A percentile compares a stretch with the other conserved stretches of the same genome.
phyloP scores from a whole-genome alignment of 2,113 vertebrate species.

The Microtus pennsylvanicus region DNA sequence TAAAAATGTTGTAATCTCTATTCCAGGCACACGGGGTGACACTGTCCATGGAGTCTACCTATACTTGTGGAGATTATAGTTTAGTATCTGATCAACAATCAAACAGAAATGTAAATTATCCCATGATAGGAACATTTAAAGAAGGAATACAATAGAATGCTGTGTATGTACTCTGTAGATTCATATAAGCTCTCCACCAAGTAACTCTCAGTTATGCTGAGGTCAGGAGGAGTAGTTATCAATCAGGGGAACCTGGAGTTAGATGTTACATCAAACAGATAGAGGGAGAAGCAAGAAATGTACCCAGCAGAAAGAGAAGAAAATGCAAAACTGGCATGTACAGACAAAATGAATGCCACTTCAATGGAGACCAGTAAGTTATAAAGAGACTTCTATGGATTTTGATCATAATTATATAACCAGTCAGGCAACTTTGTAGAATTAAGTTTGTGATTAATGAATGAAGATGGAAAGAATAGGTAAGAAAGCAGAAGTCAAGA shows the following conservation, averaged over 20 bases:
- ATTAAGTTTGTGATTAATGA: neutral
- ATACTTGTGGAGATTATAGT: neutral
- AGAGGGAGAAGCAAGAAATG: neutral
- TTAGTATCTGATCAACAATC: neutral
- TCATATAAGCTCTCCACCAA: neutral
- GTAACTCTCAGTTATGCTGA: neutral
- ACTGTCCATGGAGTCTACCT: neutral
- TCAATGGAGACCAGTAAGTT: neutral
- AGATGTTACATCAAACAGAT: neutral
- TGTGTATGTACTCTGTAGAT: neutral
- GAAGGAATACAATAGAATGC: neutral
- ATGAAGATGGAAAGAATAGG: neutral
- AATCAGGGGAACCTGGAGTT: neutral
- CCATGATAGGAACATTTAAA: neutral
- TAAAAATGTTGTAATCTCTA: neutral
- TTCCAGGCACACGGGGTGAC: neutral
- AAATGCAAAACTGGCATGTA: neutral
- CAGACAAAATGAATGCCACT: neutral
- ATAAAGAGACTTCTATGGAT: neutral
- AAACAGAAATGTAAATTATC: neutral
- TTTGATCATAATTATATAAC: constrained; percentile 22
- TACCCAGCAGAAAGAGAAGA: neutral
- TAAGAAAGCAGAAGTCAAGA: neutral
- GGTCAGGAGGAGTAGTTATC: neutral
- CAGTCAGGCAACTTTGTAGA: neutral